These are phyloP conservation scores for Epinephelus cyanopodus DNA, from an alignment of 2,113 vertebrate genomes.

Conservation along the genomic window DNA sequence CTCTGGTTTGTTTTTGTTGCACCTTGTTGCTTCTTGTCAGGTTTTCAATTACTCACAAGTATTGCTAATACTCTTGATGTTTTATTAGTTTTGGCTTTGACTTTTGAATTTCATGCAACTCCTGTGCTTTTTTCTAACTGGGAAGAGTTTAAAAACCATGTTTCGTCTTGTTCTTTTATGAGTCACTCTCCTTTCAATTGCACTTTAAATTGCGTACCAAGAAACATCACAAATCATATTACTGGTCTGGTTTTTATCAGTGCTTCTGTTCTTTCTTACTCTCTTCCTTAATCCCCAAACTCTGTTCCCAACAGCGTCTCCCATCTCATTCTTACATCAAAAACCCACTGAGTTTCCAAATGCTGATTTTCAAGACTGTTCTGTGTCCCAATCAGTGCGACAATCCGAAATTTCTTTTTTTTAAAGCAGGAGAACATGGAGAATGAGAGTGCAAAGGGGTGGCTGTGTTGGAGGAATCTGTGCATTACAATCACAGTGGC, in stretches of 20 bases:
- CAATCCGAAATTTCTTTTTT: constrained; percentile 29
- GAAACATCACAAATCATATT: not conserved
- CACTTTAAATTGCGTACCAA: no score
- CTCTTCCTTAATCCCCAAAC: not conserved
- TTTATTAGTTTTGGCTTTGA: not conserved
- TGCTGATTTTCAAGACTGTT: constrained; percentile 31
- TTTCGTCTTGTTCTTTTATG: not conserved
- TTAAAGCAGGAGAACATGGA: constrained; percentile 14
- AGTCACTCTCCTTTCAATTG: not conserved
- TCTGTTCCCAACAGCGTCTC: not conserved
- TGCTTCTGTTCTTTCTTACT: not conserved
- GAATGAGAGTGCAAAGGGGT: not conserved
- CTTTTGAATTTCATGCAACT: not conserved
- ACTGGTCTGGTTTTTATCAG: not conserved
- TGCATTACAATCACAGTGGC: constrained; percentile 46
- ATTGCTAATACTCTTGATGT: not conserved
- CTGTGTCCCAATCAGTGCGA: constrained; percentile 25
- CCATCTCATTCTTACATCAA: not conserved
- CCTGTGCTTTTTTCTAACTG: no score
- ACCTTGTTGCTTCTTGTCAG: not conserved
- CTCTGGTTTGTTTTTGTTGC: constrained; percentile 15
- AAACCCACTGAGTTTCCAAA: constrained; percentile 20
- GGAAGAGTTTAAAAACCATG: not conserved
- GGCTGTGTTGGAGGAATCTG: not conserved
- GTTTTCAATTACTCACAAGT: constrained; percentile 1